Evolutionary conservation across 2,888 invertebrate genomes (phyloP).

Genomic region (Leuctra nigra): DNA sequence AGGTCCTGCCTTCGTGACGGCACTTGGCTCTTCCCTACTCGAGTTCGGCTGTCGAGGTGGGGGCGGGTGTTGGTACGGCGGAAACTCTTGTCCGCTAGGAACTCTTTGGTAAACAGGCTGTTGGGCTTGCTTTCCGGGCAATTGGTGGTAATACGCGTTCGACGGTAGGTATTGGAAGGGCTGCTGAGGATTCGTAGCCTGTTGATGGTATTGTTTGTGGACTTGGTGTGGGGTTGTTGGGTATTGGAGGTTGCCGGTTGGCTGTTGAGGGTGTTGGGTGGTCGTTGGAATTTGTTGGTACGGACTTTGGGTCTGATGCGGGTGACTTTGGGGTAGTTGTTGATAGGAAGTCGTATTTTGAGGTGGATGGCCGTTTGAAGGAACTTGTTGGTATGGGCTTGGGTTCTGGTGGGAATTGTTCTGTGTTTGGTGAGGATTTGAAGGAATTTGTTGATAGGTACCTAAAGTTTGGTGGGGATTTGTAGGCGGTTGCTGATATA

Average conservation of each 20-base stretch:
- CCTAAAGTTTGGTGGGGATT: constrained; percentile 26
- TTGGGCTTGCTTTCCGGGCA: constrained; percentile 46
- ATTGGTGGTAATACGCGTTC: constrained; percentile 57
- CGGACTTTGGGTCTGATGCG: background rate
- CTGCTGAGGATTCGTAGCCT: constrained; percentile 11
- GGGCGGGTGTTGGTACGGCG: constrained; percentile 59
- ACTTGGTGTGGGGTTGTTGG: background rate
- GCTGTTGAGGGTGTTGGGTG: constrained; percentile 2
- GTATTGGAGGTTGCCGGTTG: no score
- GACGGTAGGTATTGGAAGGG: constrained; percentile 21
- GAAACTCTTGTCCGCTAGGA: constrained; percentile 41
- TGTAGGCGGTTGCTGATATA: constrained; percentile 35
- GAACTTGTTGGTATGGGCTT: constrained; percentile 1
- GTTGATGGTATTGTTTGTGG: background rate
- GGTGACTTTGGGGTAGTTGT: background rate
- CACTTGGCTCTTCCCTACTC: constrained; percentile 46
- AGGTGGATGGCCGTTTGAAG: background rate
- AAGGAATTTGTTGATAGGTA: background rate
- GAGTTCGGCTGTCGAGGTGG: constrained; percentile 43
- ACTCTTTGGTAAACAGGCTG: constrained; percentile 28
- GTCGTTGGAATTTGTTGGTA: background rate
- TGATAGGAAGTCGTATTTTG: background rate
- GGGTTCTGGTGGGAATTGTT: constrained; percentile 10
- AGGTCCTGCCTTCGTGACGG: constrained; percentile 49
- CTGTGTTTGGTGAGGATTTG: constrained; percentile 8